Evolutionary conservation across 2,797 vertebrate genomes (phyloP).

Genomic region (Hyperoplus lanceolatus): DNA sequence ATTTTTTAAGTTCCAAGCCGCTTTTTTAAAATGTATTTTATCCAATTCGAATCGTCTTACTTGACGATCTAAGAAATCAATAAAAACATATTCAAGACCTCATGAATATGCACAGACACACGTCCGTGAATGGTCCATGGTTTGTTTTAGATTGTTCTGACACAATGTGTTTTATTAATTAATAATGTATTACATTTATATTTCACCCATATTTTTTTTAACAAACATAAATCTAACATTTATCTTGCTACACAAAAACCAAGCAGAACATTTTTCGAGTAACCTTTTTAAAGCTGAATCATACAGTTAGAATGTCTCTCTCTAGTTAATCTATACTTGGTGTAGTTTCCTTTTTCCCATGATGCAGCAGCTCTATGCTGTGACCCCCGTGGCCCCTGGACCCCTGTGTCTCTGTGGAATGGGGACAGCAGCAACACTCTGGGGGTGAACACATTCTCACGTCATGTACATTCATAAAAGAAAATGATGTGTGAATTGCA

Average conservation of each 20-base stretch:
- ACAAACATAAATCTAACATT: neutral
- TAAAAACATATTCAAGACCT: neutral
- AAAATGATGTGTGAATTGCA: neutral
- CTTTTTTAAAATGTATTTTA: neutral
- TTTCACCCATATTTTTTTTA: neutral
- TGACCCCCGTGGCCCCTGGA: conserved; percentile 22
- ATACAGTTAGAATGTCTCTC: neutral
- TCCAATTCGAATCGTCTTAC: neutral
- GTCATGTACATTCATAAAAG: conserved; percentile 1
- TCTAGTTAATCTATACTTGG: neutral
- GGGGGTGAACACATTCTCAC: conserved; percentile 38
- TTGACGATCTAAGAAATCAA: neutral
- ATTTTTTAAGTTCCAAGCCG: neutral
- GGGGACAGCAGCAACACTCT: conserved; percentile 50
- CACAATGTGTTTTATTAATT: neutral
- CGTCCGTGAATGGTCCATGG: too few relatives aligned
- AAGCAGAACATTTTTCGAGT: neutral
- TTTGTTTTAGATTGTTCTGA: neutral
- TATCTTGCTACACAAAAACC: neutral
- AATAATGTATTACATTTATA: neutral
- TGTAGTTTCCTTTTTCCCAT: conserved; percentile 34
- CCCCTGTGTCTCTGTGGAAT: conserved; percentile 54
- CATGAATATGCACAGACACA: neutral
- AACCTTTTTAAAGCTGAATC: neutral
- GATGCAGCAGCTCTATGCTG: conserved; percentile 21